Evolutionary conservation across 2,113 vertebrate genomes (phyloP), one percentile per base, ranked within the genome.

Genomic region (Notarius lentiginosus): DNA sequence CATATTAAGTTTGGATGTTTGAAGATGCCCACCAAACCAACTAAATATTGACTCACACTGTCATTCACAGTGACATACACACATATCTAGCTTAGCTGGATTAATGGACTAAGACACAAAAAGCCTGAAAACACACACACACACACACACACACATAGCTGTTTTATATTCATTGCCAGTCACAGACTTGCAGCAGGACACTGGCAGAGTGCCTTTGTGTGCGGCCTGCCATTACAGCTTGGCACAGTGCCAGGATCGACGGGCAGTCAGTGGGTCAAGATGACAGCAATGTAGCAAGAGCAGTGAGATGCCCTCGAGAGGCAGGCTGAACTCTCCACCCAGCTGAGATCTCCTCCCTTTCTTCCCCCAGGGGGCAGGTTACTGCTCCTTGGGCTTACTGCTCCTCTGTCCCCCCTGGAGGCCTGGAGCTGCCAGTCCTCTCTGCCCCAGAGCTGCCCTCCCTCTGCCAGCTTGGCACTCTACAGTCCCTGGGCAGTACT

Each of bases 361-460:
- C 55, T 63, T 49, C 60, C 75, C 56, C 65, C 83, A 56, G 70
- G 66, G 82, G 47, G 17, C 22, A 85, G 83, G 83, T 86, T 80
- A 84, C 87, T 86, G 58, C 86, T 89, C 86, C 86, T 76, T 87
- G 84, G 87, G 79, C 84, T 66, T 65, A 70, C 49, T 79, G 86
- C 83, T 34, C 83, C 79, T 87, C 83, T 75, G 15, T 84, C 53
- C 77, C 88, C 86, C 56, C 85, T 27, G 55, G 82, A 88, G 87
- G 85, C 89, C 84, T 65, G 47, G 84, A 91, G 84, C 91, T 90
- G 86, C 91, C 91, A 90, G 90, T 88, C 88, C 90, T 88, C 77
- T 84, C 86, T 83, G 90, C 87, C 88, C 83, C 79, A 84, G 87
- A 90, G 91, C 85, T 86, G 87, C 84, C 83, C 87, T 82, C 61